Evolutionary conservation across 2,113 vertebrate genomes (phyloP).

Genomic region (Lycaon pictus): DNA sequence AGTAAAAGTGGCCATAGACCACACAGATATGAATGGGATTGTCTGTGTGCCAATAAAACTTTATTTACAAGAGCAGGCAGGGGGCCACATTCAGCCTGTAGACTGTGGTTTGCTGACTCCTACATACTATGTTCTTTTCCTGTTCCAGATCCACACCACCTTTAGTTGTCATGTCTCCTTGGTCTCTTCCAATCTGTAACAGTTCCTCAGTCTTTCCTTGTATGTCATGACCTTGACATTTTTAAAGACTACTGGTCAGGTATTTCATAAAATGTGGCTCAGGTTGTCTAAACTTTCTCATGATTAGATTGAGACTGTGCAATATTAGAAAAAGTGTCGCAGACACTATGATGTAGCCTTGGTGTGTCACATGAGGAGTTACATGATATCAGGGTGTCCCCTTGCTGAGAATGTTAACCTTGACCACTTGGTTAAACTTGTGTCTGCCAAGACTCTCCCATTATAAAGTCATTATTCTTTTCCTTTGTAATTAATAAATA

Average conservation of each 20-base stretch:
- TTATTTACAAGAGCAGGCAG: background rate
- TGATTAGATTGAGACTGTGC: background rate
- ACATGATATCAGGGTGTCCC: rapidly evolving
- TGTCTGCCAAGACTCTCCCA: background rate
- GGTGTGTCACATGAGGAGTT: background rate
- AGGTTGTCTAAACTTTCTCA: background rate
- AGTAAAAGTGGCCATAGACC: background rate
- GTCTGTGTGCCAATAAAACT: background rate
- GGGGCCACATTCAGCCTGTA: background rate
- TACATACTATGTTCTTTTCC: background rate
- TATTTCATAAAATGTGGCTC: background rate
- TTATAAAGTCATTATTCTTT: background rate
- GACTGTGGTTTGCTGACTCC: background rate
- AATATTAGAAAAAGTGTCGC: background rate
- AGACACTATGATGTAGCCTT: background rate
- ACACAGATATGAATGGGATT: rapidly evolving
- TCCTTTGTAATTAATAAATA: background rate
- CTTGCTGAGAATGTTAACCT: background rate
- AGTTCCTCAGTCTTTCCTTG: background rate
- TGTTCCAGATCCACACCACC: background rate
- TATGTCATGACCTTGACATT: background rate
- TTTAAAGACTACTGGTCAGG: background rate
- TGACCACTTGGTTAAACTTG: too few relatives aligned
- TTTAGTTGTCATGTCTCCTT: background rate
- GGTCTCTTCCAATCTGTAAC: background rate